These are phyloP conservation scores for Emesis furor DNA, from an alignment of 2,888 invertebrate species.

Conservation along the genomic window DNA sequence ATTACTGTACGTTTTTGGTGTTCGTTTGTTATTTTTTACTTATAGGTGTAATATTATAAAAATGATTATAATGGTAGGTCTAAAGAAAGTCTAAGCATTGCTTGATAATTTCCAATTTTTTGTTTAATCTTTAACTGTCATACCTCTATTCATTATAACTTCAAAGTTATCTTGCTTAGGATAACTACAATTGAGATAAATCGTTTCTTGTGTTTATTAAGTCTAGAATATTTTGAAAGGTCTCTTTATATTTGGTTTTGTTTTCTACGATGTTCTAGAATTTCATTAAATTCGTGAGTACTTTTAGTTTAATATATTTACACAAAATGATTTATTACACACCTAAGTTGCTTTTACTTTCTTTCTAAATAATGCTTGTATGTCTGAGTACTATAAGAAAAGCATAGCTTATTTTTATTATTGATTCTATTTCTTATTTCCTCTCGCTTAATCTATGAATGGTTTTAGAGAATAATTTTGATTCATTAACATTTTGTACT, in stretches of 20 bases:
- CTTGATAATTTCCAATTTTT: not conserved
- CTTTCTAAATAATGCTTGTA: slow-evolving; percentile 65
- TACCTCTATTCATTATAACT: too few species aligned
- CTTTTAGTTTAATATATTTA: too few species aligned
- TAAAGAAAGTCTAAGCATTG: not conserved
- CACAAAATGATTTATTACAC: not conserved
- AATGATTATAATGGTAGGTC: not conserved
- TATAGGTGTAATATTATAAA: not conserved
- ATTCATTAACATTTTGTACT: not conserved
- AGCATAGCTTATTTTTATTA: slow-evolving; percentile 78
- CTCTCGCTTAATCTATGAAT: not conserved
- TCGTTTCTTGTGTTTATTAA: too few species aligned
- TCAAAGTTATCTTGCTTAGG: too few species aligned
- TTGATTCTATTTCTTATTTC: not conserved
- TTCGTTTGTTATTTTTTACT: not conserved
- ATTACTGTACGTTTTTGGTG: not conserved
- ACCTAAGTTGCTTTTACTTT: slow-evolving; percentile 41
- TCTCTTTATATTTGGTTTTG: too few species aligned
- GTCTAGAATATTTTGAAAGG: too few species aligned
- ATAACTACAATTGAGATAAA: too few species aligned
- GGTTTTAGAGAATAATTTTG: not conserved
- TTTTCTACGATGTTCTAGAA: too few species aligned
- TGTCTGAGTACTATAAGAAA: slow-evolving; percentile 70
- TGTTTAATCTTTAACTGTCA: not conserved
- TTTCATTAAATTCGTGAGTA: too few species aligned